Conservation (phyloP, 2,113 vertebrate genomes). For the Heloderma charlesbogerti region DNA sequence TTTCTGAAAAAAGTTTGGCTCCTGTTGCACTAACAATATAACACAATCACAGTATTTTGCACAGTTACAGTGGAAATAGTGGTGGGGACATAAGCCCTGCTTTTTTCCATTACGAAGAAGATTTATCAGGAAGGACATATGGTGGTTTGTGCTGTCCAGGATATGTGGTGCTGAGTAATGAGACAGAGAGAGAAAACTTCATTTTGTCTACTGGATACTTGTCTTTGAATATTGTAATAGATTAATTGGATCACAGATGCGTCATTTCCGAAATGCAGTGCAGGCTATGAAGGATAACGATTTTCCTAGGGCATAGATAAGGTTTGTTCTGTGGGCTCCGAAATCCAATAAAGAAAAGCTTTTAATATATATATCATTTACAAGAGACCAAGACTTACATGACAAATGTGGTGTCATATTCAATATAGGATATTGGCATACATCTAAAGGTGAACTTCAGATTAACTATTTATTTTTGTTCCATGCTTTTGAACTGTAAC, state of each 20-base stretch:
- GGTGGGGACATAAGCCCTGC: constrained; percentile 48
- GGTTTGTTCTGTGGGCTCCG: constrained; percentile 66
- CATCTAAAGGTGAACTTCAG: constrained; percentile 60
- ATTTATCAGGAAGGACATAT: constrained; percentile 62
- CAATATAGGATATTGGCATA: constrained; percentile 68
- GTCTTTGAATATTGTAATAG: constrained; percentile 73
- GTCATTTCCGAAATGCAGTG: constrained; percentile 57
- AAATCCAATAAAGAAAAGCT: constrained; percentile 71
- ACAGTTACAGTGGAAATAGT: constrained; percentile 38
- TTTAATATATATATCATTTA: constrained; percentile 75
- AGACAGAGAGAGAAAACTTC: constrained; percentile 61
- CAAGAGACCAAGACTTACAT: constrained; percentile 61
- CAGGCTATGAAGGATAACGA: constrained; percentile 61
- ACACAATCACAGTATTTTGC: constrained; percentile 53
- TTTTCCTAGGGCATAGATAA: constrained; percentile 66
- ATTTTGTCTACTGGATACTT: constrained; percentile 54
- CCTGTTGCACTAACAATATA: constrained; percentile 49
- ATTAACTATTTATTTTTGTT: constrained; percentile 63
- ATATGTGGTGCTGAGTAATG: constrained; percentile 59
- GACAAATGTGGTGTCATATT: constrained; percentile 71
- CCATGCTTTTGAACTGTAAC: neutral
- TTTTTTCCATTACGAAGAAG: constrained; percentile 67
- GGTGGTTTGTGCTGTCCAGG: constrained; percentile 47
- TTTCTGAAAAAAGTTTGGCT: constrained; percentile 33
- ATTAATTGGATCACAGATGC: constrained; percentile 70